These are phyloP conservation scores for Drosophila paranaensis DNA, from an alignment of 2,888 invertebrate species.

Conservation along the genomic window DNA sequence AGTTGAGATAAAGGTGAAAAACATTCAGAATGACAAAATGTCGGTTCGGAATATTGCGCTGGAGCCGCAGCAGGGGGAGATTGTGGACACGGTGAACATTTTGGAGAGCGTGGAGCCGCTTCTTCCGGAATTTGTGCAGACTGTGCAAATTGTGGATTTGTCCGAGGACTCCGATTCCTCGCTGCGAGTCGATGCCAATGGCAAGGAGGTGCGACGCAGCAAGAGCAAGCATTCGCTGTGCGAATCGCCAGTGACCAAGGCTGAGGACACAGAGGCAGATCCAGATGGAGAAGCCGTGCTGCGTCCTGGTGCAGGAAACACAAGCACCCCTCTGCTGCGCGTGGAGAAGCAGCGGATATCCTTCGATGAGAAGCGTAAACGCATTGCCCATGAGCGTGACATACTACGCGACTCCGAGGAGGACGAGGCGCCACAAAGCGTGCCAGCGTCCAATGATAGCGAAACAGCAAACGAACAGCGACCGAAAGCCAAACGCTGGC, in stretches of 20 bases:
- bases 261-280: slow-evolving; percentile 44
- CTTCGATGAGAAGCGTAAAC: slow-evolving; percentile 84
- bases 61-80: slow-evolving; percentile 83
- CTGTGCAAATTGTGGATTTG: slow-evolving; percentile 86
- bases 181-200: slow-evolving; percentile 73
- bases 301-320: slow-evolving; percentile 63
- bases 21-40: slow-evolving; percentile 89
- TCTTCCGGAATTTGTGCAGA: slow-evolving; percentile 86
- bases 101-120: slow-evolving; percentile 86
- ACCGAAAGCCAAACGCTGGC: slow-evolving; percentile 77
- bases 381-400: slow-evolving; percentile 84
- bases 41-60: slow-evolving; percentile 83
- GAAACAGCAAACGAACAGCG: slow-evolving; percentile 7
- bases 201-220: slow-evolving; percentile 65
- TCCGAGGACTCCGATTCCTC: slow-evolving; percentile 86
- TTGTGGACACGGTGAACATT: slow-evolving; percentile 86
- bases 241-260: slow-evolving; percentile 61
- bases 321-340: slow-evolving; percentile 79
- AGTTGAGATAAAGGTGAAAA: slow-evolving; percentile 89
- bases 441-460: slow-evolving; percentile 9
- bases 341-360: slow-evolving; percentile 84
- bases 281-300: slow-evolving; percentile 63
- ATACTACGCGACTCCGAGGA: slow-evolving; percentile 84
- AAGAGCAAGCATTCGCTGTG: slow-evolving; percentile 76
- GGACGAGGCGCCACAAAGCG: slow-evolving; percentile 47